Conservation (phyloP, 2,113 vertebrate species). For the Oreotragus oreotragus region DNA sequence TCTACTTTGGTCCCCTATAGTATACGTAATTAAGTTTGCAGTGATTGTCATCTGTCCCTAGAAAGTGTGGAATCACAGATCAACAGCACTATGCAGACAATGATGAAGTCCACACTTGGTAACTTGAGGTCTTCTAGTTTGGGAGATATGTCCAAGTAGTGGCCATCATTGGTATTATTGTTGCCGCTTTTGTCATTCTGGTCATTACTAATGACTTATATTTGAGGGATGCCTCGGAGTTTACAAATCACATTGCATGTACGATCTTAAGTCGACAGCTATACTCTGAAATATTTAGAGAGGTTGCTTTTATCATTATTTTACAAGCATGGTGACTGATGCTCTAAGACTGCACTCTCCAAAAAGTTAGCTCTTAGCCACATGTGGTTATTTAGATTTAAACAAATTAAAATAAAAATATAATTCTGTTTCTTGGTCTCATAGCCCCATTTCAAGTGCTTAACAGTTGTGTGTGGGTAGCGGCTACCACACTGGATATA, state of each 20-base stretch:
- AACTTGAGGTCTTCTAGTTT: neutral
- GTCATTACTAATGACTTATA: neutral
- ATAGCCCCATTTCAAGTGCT: neutral
- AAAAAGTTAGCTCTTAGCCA: neutral
- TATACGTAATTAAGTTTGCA: slow-evolving; percentile 34
- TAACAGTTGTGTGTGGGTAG: rapidly evolving
- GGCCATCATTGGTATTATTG: neutral
- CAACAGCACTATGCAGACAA: neutral
- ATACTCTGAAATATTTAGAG: neutral
- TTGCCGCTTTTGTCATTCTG: neutral
- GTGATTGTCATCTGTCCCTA: slow-evolving; percentile 29
- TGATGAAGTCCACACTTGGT: neutral
- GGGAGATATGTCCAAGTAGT: neutral
- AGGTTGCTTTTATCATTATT: neutral
- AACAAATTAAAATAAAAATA: slow-evolving; percentile 1
- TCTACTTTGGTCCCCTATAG: slow-evolving; percentile 11
- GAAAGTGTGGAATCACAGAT: slow-evolving; percentile 22
- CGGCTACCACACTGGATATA: neutral
- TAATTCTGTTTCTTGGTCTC: neutral
- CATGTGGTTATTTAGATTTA: neutral
- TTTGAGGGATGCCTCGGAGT: neutral
- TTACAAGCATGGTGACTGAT: neutral
- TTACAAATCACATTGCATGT: neutral
- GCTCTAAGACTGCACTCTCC: neutral
- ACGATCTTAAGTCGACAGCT: neutral